A percentile compares a stretch with the other conserved stretches of the same genome.
Evolutionary conservation across 2,797 vertebrate species (phyloP).

Genomic region (Glossophaga mutica): DNA sequence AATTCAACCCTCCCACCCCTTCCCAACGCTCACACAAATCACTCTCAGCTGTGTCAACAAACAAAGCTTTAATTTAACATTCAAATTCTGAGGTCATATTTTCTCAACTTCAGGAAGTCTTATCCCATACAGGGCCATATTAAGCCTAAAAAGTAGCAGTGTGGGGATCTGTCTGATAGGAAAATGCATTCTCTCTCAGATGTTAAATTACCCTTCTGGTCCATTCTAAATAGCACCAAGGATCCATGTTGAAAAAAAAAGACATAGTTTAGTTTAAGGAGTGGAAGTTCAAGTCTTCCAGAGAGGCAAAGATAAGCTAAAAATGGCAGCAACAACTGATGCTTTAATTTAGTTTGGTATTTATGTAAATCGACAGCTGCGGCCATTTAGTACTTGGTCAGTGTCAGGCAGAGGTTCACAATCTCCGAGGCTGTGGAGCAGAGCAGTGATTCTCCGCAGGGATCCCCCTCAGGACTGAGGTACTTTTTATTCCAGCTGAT

Average conservation of each 20-base stretch:
- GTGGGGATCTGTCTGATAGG: not conserved
- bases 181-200: not conserved
- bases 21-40: not conserved
- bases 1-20: not conserved
- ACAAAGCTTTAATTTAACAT: constrained; percentile 52
- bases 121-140: not conserved
- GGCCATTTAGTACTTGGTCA: not conserved
- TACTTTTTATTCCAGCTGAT: not conserved
- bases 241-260: not conserved
- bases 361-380: not conserved
- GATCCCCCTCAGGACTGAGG: not conserved
- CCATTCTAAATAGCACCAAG: not conserved
- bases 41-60: constrained; percentile 67
- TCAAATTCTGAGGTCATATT: constrained; percentile 37
- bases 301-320: not conserved
- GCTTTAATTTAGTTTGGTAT: not conserved
- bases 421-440: not conserved
- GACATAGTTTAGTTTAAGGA: not conserved
- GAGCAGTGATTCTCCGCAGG: not conserved
- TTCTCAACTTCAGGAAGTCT: constrained; percentile 51
- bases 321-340: not conserved
- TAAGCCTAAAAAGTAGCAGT: not conserved
- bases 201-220: not conserved
- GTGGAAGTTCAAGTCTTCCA: not conserved
- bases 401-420: not conserved